Evolutionary conservation across 1,140 invertebrate species (phyloP).

Genomic region (Diachasma alloeum): DNA sequence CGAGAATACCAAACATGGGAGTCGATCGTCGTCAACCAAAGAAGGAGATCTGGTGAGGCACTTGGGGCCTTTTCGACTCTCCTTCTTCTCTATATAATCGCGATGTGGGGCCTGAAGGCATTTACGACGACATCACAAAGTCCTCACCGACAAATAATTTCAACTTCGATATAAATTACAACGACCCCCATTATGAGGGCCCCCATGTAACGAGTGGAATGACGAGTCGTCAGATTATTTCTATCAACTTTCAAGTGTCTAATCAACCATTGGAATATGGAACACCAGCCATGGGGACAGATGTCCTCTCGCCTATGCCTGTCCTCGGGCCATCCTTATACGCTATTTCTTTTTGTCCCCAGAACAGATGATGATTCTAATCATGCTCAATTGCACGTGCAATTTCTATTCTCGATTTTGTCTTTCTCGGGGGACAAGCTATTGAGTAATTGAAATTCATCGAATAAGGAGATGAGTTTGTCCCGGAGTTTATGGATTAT

Average conservation of each 20-base stretch:
- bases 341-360: background rate
- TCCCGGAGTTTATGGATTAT: background rate
- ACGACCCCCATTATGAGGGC: background rate
- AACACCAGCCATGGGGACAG: background rate
- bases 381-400: background rate
- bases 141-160: constrained; percentile 29
- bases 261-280: constrained; percentile 11
- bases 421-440: no score
- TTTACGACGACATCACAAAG: constrained; percentile 20
- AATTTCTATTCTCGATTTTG: background rate
- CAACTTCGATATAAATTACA: constrained; percentile 24
- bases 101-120: constrained; percentile 6
- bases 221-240: background rate
- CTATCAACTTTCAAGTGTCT: constrained; percentile 17
- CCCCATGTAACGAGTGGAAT: background rate
- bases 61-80: background rate
- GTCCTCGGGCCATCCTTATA: background rate
- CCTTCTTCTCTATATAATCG: background rate
- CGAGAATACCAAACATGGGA: constrained; percentile 32
- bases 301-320: background rate
- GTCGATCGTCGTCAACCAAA: constrained; percentile 44
- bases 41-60: constrained; percentile 49
- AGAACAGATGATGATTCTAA: background rate
- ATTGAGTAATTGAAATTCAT: background rate
- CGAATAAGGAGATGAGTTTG: background rate